These are phyloP conservation scores for Platycercus adscitus DNA, from an alignment of 2,113 vertebrate genomes.

Conservation along the genomic window DNA sequence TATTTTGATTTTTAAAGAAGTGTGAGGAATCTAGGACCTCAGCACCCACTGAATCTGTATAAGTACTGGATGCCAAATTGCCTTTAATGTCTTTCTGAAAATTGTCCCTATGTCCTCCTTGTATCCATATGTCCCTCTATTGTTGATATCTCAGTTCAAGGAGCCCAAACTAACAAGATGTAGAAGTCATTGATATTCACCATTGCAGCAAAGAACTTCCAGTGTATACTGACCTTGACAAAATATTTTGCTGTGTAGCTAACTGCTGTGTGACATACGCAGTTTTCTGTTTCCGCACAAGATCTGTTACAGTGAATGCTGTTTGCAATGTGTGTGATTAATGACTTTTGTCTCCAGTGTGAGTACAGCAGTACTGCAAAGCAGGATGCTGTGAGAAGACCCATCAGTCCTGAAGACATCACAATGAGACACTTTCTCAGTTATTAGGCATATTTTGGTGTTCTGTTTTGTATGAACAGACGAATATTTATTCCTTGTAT, in stretches of 20 bases:
- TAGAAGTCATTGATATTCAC: not conserved
- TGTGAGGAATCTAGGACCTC: not conserved
- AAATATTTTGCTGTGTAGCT: not conserved
- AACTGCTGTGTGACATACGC: not conserved
- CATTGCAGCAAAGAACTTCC: not conserved
- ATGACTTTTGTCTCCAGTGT: not conserved
- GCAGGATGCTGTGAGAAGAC: not conserved
- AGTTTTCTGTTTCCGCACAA: not conserved
- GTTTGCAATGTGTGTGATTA: slow-evolving; percentile 16
- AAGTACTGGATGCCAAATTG: not conserved
- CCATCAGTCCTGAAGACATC: not conserved
- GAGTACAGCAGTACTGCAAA: not conserved
- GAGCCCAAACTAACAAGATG: not conserved
- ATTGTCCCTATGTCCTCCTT: not conserved
- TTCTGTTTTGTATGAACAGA: not conserved
- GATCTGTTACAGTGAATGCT: not conserved
- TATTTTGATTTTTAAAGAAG: not conserved
- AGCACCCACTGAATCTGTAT: not conserved
- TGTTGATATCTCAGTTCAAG: not conserved
- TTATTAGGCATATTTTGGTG: not conserved
- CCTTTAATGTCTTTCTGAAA: not conserved
- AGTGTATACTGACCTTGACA: not conserved
- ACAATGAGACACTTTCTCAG: not conserved
- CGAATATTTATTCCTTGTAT: not conserved
- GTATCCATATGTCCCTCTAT: not conserved